Conservation (phyloP, 2,113 vertebrate genomes). For the Misgurnus mizolepis region DNA sequence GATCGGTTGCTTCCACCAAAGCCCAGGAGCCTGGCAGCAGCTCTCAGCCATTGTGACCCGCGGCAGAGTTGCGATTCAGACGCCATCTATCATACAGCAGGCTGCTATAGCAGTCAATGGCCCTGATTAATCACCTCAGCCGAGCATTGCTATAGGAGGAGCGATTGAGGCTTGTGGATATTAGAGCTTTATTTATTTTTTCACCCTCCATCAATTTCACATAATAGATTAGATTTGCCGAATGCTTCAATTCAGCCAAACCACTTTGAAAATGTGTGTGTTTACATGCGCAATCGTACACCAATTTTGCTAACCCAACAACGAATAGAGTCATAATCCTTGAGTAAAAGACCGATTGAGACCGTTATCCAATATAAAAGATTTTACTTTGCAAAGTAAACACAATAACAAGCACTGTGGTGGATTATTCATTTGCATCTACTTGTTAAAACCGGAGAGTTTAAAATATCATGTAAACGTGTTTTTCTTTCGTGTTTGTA, state of each 20-base stretch:
- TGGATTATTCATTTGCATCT: no score
- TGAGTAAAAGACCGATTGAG: no score
- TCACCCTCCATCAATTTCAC: constrained; percentile 25
- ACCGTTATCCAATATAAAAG: no score
- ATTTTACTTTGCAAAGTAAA: no score
- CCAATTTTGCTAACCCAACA: no score
- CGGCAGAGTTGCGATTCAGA: constrained; percentile 44
- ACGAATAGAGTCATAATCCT: no score
- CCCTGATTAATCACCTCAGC: constrained; percentile 42
- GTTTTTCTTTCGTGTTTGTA: no score
- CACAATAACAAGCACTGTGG: no score
- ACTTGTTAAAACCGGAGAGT: no score
- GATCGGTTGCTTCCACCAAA: constrained; percentile 14
- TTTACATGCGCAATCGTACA: neutral
- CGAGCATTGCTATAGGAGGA: constrained; percentile 32
- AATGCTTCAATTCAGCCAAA: neutral
- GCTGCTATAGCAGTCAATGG: constrained; percentile 42
- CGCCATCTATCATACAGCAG: constrained; percentile 46
- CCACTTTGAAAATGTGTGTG: neutral
- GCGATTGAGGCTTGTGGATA: constrained; percentile 37
- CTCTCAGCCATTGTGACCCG: constrained; percentile 37
- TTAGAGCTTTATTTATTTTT: constrained; percentile 28
- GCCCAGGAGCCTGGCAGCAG: constrained; percentile 29
- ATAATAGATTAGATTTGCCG: constrained; percentile 36
- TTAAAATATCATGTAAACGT: no score